Evolutionary conservation across 2,797 vertebrate species (phyloP).

Genomic region (Molossus molossus): DNA sequence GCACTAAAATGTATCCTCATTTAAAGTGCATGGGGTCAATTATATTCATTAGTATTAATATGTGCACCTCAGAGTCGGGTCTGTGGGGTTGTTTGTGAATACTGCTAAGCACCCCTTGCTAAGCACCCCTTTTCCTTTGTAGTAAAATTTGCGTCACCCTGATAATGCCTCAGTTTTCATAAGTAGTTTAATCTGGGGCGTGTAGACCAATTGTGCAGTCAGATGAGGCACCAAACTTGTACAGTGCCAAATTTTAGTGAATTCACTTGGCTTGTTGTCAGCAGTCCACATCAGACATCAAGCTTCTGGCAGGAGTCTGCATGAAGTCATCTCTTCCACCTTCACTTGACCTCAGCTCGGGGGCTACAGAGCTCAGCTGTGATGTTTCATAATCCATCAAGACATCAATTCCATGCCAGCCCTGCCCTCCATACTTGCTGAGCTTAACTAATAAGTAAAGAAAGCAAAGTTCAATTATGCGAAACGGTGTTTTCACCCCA

Average conservation of each 20-base stretch:
- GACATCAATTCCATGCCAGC: conserved; percentile 17
- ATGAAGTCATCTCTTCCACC: conserved; percentile 80
- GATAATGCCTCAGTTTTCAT: conserved; percentile 79
- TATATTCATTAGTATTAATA: neutral
- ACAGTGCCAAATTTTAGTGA: conserved; percentile 83
- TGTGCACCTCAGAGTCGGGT: neutral
- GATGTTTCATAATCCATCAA: conserved; percentile 55
- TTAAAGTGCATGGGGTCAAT: accelerated
- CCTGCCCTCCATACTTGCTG: conserved; percentile 3
- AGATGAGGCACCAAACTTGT: conserved; percentile 80
- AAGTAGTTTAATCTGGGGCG: conserved; percentile 81
- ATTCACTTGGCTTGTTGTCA: conserved; percentile 85
- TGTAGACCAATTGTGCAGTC: conserved; percentile 73
- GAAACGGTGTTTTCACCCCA: conserved; percentile 12
- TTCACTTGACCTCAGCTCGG: conserved; percentile 80
- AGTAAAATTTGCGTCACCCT: conserved; percentile 54
- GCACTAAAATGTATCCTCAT: conserved; percentile 28
- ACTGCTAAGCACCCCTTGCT: neutral
- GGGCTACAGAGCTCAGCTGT: conserved; percentile 15
- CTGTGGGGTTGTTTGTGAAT: neutral
- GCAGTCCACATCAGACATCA: conserved; percentile 14
- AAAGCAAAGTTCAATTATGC: conserved; percentile 13
- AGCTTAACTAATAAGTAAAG: conserved; percentile 50
- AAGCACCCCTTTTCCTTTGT: neutral
- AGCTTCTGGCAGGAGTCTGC: conserved; percentile 75